Evolutionary conservation across 2,888 invertebrate genomes (phyloP).

Genomic region (Adelognathus sp.): DNA sequence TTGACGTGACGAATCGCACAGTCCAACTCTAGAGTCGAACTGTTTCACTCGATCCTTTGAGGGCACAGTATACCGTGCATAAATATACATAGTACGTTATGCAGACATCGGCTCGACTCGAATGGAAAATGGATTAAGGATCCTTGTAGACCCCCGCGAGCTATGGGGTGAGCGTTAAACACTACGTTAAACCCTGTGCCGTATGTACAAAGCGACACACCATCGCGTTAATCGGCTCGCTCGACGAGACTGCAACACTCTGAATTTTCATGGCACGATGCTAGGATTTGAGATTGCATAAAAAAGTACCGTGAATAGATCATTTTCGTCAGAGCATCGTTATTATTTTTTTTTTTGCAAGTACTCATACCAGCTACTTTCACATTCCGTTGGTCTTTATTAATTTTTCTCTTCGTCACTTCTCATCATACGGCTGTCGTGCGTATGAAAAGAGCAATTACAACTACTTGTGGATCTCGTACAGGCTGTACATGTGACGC

Average conservation of each 20-base stretch:
- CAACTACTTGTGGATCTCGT: constrained; percentile 69
- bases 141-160: not conserved
- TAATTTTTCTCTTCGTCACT: constrained; percentile 6
- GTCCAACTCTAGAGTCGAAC: not conserved
- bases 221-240: not conserved
- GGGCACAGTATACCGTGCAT: not conserved
- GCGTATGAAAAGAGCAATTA: constrained; percentile 71
- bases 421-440: constrained; percentile 43
- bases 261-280: not conserved
- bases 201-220: not conserved
- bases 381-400: not conserved
- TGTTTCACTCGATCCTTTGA: not conserved
- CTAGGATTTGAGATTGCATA: not conserved
- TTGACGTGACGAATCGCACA: not conserved
- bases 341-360: not conserved
- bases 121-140: constrained; percentile 32
- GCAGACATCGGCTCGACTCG: not conserved
- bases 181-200: not conserved
- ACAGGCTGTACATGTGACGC: constrained; percentile 54
- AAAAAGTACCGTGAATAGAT: not conserved
- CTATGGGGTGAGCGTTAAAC: not conserved
- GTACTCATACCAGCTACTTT: not conserved
- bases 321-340: not conserved
- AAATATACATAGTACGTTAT: not conserved
- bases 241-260: not conserved